Evolutionary conservation across 2,797 vertebrate genomes (phyloP).

Genomic region (Hypotaenidia okinawae): DNA sequence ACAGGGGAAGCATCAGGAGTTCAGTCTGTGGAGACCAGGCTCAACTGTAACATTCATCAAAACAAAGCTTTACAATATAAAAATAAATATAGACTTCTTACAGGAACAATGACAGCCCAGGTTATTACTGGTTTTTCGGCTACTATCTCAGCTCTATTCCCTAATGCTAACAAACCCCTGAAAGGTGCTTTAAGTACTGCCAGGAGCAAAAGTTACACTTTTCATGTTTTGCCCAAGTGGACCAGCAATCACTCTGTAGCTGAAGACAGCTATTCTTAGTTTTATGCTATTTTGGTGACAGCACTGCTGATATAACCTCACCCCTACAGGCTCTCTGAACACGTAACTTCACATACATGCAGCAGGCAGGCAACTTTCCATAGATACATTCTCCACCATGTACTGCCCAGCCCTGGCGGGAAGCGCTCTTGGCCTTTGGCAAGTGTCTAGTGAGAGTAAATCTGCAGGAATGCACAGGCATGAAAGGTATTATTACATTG

Average conservation of each 20-base stretch:
- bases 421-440: constrained; percentile 10
- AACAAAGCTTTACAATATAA: not conserved
- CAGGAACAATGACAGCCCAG: not conserved
- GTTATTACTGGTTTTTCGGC: not conserved
- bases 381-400: rapidly evolving
- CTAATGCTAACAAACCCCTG: not conserved
- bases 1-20: not conserved
- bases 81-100: not conserved
- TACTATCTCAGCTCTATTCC: not conserved
- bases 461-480: constrained; percentile 44
- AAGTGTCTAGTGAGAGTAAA: constrained; percentile 9
- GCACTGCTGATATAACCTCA: not conserved
- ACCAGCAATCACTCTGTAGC: not conserved
- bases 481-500: constrained; percentile 56
- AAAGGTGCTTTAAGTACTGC: not conserved
- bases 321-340: not conserved
- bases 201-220: not conserved
- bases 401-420: not conserved
- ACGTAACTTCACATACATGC: not conserved
- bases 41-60: not conserved
- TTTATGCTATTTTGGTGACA: not conserved
- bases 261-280: not conserved
- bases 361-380: not conserved
- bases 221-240: not conserved
- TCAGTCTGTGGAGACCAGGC: not conserved